These are phyloP conservation scores for Glyptemys insculpta DNA, from an alignment of 2,797 vertebrate species.

Conservation along the genomic window DNA sequence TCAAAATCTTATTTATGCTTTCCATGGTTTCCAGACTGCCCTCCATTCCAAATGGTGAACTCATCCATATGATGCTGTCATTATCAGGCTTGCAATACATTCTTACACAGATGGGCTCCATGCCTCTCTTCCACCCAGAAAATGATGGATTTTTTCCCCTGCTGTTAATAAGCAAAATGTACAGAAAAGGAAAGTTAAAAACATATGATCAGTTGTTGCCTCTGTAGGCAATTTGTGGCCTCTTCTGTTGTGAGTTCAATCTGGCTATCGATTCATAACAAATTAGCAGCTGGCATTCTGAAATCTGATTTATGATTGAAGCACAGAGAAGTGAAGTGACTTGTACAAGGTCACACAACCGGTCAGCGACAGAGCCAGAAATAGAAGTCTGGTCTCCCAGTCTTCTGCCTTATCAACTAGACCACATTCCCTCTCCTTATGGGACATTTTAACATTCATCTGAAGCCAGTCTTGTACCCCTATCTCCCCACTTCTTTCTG, in stretches of 20 bases:
- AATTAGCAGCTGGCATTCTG: slow-evolving; percentile 64
- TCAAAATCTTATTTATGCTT: background rate
- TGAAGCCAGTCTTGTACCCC: background rate
- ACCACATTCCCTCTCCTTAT: background rate
- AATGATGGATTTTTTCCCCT: slow-evolving; percentile 12
- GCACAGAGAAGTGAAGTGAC: background rate
- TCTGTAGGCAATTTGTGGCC: slow-evolving; percentile 2
- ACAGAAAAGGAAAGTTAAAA: slow-evolving; percentile 7
- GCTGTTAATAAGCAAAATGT: background rate
- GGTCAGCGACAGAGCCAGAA: background rate
- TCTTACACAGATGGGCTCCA: slow-evolving; percentile 36
- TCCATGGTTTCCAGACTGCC: background rate
- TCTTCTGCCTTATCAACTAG: background rate
- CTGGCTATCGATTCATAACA: slow-evolving; percentile 24
- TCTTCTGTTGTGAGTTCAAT: slow-evolving; percentile 38
- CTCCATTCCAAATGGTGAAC: background rate
- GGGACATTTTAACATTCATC: background rate
- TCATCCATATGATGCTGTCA: slow-evolving; percentile 30
- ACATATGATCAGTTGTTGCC: slow-evolving; percentile 37
- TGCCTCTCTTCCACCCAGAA: background rate
- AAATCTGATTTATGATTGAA: background rate
- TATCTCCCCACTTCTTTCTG: background rate
- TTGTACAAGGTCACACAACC: background rate
- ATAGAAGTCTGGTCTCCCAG: background rate
- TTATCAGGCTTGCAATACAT: background rate